Percentiles rank a stretch among this genome's conserved stretches.
Evolutionary conservation across 2,113 vertebrate species (phyloP).

Genomic region (Abramis brama): DNA sequence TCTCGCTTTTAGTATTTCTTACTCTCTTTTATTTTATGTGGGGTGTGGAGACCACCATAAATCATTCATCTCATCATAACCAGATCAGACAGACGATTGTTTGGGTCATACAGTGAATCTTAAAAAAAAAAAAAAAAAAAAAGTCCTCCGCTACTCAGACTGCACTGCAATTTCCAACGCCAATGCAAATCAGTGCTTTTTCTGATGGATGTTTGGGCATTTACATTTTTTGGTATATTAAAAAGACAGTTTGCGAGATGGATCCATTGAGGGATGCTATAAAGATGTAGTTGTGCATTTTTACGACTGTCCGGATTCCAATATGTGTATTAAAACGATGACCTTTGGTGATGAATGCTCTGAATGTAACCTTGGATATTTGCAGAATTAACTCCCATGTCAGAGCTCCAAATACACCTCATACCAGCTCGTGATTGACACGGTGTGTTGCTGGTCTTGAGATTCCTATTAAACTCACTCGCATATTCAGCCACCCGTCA

Average conservation of each 20-base stretch:
- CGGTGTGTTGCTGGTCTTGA: slow-evolving; percentile 38
- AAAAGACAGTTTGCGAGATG: slow-evolving; percentile 33
- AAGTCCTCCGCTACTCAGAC: neutral
- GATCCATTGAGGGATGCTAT: slow-evolving; percentile 10
- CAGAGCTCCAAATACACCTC: slow-evolving; percentile 9
- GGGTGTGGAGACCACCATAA: slow-evolving; percentile 45
- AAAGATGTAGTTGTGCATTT: slow-evolving; percentile 24
- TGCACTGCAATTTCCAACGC: slow-evolving; percentile 8
- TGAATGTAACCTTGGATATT: neutral
- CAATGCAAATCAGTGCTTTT: slow-evolving; percentile 25
- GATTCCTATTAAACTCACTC: slow-evolving; percentile 55
- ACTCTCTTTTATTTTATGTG: slow-evolving; percentile 38
- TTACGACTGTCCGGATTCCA: slow-evolving; percentile 26
- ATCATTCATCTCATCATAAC: slow-evolving; percentile 58
- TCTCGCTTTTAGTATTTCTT: slow-evolving; percentile 30
- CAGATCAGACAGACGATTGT: slow-evolving; percentile 53
- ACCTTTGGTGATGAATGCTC: neutral
- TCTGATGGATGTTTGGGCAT: slow-evolving; percentile 50
- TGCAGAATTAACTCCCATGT: neutral
- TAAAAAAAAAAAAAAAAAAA: neutral
- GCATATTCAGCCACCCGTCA: slow-evolving; percentile 42
- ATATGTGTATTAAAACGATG: slow-evolving; percentile 15
- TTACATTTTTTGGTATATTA: slow-evolving; percentile 40
- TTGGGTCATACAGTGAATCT: slow-evolving; percentile 45
- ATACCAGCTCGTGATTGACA: slow-evolving; percentile 44